Evolutionary conservation across 2,797 vertebrate genomes (phyloP), one percentile per base, ranked within the genome.

Genomic region (Buceros bicornis): DNA sequence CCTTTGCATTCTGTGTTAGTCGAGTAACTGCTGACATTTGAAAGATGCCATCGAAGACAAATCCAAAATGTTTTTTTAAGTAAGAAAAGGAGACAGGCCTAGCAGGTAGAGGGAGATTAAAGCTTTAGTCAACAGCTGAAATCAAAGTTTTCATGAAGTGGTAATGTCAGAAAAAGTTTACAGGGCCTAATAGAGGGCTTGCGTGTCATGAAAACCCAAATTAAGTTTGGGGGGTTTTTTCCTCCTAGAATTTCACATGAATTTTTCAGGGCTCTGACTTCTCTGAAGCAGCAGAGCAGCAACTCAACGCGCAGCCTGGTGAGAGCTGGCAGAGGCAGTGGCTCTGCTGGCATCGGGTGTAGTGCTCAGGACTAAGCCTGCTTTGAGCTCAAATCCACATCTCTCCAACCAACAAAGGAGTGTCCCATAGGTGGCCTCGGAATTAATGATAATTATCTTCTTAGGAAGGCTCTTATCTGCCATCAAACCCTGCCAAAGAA

Each of bases 91-190:
- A 96, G 84, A 91, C 78, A 90, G 87, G 83, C 61, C 57, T 91
- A 78, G 81, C 45, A 90, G 72, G 84, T 57, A 91, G 82, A 89
- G 25, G 83, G 91, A 95, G 95, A 95, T 93, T 87, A 93, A 95
- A 96, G 89, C 85, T 93, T 87, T 91, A 87, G 87, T 94, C 90
- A 93, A 83, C 84, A 86, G 66, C 92, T 76, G 79, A 94, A 96
- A 96, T 96, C 94, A 94, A 96, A 95, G 89, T 97, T 95, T 93
- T 95, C 89, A 86, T 95, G 84, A 96, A 94, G 87, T 89, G 62
- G 93, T 74, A 93, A 95, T 90, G 92, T 94, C 95, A 96, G 69
- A 69, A 88, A 87, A 95, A 95, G 93, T 96, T 97, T 97, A 90
- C 93, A 91, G 88, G 88, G 80, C 83, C 79, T 93, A 95, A 93